Conservation (phyloP, 2,888 invertebrate species). For the Asteroscopus sphinx region DNA sequence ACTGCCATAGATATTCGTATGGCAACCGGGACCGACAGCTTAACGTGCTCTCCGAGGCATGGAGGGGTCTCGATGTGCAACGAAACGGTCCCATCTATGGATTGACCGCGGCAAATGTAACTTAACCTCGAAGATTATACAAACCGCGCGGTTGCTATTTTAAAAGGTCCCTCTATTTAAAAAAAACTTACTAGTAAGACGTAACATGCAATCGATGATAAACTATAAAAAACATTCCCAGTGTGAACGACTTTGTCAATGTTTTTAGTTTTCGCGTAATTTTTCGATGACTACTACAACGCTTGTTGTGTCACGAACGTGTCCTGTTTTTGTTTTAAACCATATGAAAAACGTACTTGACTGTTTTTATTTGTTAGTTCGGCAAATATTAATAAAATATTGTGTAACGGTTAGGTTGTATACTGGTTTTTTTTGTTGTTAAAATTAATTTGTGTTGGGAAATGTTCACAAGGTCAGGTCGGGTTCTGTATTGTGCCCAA, state of each 20-base stretch:
- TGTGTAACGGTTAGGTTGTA: neutral
- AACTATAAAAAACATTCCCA: constrained; percentile 7
- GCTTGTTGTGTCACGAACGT: constrained; percentile 37
- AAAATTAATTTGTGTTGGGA: neutral
- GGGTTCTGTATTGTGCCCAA: neutral
- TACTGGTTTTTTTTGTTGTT: neutral
- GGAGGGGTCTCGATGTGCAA: no score
- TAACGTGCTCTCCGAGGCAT: no score
- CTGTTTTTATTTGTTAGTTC: constrained; percentile 21
- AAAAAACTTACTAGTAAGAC: constrained; percentile 8
- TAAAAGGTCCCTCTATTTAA: no score
- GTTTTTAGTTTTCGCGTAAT: constrained; percentile 33
- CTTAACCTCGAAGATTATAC: no score
- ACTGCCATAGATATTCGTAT: no score
- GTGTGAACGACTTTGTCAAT: constrained; percentile 7
- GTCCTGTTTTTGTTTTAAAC: constrained; percentile 38
- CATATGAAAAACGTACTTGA: constrained; percentile 31
- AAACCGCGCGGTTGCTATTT: no score
- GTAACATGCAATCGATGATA: constrained; percentile 27
- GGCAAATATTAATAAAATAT: constrained; percentile 15
- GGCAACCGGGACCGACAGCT: no score
- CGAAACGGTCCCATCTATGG: no score
- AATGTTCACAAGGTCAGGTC: neutral
- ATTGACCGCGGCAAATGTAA: no score
- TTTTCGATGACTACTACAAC: constrained; percentile 48